Evolutionary conservation across 2,888 invertebrate genomes (phyloP).

Genomic region (Rhorus exstirpatorius): DNA sequence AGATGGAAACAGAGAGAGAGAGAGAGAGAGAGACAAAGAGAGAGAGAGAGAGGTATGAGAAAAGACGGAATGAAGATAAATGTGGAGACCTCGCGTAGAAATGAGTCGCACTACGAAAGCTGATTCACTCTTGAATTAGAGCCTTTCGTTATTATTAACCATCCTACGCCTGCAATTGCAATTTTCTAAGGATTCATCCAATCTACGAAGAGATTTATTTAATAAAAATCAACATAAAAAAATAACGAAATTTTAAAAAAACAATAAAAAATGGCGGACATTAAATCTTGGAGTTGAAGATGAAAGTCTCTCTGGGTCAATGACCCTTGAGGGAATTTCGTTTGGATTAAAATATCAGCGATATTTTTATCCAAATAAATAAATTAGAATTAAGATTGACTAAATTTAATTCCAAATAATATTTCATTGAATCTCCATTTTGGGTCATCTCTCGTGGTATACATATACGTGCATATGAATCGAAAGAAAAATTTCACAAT

Average conservation of each 20-base stretch:
- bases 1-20: neutral
- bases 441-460: neutral
- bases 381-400: neutral
- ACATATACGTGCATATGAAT: neutral
- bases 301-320: too few species aligned
- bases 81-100: neutral
- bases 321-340: too few species aligned
- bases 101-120: constrained; percentile 14
- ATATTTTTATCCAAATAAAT: too few species aligned
- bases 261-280: too few species aligned
- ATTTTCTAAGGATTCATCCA: constrained; percentile 8
- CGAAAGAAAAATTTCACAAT: constrained; percentile 5
- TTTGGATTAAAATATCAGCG: too few species aligned
- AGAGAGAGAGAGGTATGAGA: neutral
- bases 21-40: neutral
- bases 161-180: constrained; percentile 13
- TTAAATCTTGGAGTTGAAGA: too few species aligned
- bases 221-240: too few species aligned
- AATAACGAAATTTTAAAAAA: too few species aligned
- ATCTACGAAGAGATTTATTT: neutral
- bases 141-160: constrained; percentile 7
- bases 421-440: neutral
- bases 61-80: constrained; percentile 32
- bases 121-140: constrained; percentile 35
- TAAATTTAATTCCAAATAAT: neutral